Base-by-base conservation (phyloP, 2,797 vertebrate species). In the Nannoperca australis region DNA sequence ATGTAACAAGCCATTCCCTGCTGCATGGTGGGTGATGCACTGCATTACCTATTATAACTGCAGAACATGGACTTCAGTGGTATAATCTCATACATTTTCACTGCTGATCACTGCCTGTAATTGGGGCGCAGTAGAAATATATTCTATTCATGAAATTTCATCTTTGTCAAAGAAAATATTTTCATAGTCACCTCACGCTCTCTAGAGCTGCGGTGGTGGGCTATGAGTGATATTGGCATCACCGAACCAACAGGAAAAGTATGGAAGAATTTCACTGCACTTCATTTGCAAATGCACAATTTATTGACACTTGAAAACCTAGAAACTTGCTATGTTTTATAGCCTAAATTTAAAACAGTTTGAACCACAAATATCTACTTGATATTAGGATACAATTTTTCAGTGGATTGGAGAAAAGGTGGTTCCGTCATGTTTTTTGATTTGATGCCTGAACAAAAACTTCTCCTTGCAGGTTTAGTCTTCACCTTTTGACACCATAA, bases 141-240 rank as follows among this genome's bases (percentile, higher is more conserved):
- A 34, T 62, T 69, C 73, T 32, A 59, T 27, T 22, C 11, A 27
- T 51, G n/a, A 30, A 61, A 64, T 55, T 59, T 82, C 20, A 55
- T 74, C 20, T 20, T 9, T 53, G 5, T 50, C 30, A 70, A 44
- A 24, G 38, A 72, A 72, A 40, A 55, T 40, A 42, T 65, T 60
- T 56, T 72, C 54, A 53, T 32, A 70, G 24, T 73, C 51, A 47
- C 44, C 18, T 38, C 15, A n/a, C 3, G 4, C 58, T 74, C 61
- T 17, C 5, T 36, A 42, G 66, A 68, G 54, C 65, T 60, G 55
- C 22, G 17, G 5, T 60, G 63, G 67, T 42, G 32, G 15, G 11
- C 27, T 45, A 13, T 18, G 4, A 71, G 20, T 47, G 4, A 27
- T 27, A 27, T 27, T 27, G 24, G 24, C 24, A 27, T 27, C 24